A percentile compares a stretch with the other conserved stretches of the same genome.
Evolutionary conservation across 2,113 vertebrate species (phyloP).

Genomic region (Notarius quadriscutis): DNA sequence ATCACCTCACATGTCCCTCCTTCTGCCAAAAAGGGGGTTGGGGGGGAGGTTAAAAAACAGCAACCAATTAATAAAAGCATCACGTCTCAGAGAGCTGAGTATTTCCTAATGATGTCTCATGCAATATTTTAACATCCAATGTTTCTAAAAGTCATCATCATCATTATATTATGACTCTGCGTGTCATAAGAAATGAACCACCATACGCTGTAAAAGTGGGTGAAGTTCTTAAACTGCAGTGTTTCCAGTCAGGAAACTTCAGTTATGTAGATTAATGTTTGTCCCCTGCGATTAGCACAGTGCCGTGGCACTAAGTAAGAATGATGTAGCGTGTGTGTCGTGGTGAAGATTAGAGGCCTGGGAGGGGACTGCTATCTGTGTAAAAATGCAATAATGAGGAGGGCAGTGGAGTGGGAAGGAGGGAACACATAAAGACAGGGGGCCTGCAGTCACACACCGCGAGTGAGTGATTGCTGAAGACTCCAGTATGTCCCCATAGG

Average conservation of each 20-base stretch:
- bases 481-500: constrained; percentile 53
- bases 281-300: constrained; percentile 32
- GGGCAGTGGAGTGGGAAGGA: constrained; percentile 55
- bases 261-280: constrained; percentile 41
- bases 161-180: background rate
- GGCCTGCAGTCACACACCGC: constrained; percentile 57
- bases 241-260: constrained; percentile 31
- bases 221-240: constrained; percentile 21
- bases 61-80: constrained; percentile 36
- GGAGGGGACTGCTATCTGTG: constrained; percentile 34
- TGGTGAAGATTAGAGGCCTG: background rate
- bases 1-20: constrained; percentile 82
- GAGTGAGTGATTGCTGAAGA: constrained; percentile 66
- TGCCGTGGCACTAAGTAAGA: constrained; percentile 26
- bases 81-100: constrained; percentile 4
- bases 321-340: constrained; percentile 24
- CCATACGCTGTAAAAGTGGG: background rate
- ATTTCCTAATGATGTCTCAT: constrained; percentile 6
- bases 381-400: constrained; percentile 42
- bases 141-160: background rate
- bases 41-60: background rate
- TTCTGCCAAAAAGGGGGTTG: constrained; percentile 62
- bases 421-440: constrained; percentile 45
- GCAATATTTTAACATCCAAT: background rate
- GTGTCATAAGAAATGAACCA: constrained; percentile 28